Base-by-base conservation (phyloP, 2,888 invertebrate genomes). In the Drosophila maculinotata region DNA sequence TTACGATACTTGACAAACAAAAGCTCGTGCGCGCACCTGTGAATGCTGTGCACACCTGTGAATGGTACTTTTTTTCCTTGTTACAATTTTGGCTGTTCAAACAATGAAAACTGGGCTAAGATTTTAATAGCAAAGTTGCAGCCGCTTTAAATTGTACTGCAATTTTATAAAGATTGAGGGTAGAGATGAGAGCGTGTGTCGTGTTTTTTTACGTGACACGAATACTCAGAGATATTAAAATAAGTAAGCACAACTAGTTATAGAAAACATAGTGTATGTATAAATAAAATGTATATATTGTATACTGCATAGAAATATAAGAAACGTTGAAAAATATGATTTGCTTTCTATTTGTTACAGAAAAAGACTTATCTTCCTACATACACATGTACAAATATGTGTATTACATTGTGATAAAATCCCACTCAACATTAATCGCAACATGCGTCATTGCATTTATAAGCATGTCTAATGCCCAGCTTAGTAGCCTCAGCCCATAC, bases 61-160 rank as follows among this genome's bases (percentile, higher is more conserved):
- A 44, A 45, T 42, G 44, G 4, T 14, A 48, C 41, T 59, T 47
- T 60, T 41, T 38, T 56, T 41, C 5, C 8, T 25, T 33, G 35
- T 54, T 58, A 30, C 14, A 12, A 15, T 59, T 49, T 39, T 14
- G 25, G 20, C 10, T 4, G 33, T 28, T 36, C 39, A 42, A 62
- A 76, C 68, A 86, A 66, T 62, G 66, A 44, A 63, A 83, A 71
- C 66, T 83, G 65, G 85, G 87, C 76, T 68, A 81, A 78, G 66
- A 79, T 76, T 65, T 65, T 84, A 84, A 82, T 81, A 59, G 23
- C 52, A 63, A 36, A 53, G 45, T 38, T 56, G 42, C 53, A 51
- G 38, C 15, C n/a, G 20, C 9, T 12, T 31, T 9, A 28, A 48
- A 60, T 42, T 30, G 28, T 5, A 28, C 30, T 39, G 15, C 42